Evolutionary conservation across 92 coral and sea anemone genomes (phyloP).

Genomic region (Meandrina meandrites): DNA sequence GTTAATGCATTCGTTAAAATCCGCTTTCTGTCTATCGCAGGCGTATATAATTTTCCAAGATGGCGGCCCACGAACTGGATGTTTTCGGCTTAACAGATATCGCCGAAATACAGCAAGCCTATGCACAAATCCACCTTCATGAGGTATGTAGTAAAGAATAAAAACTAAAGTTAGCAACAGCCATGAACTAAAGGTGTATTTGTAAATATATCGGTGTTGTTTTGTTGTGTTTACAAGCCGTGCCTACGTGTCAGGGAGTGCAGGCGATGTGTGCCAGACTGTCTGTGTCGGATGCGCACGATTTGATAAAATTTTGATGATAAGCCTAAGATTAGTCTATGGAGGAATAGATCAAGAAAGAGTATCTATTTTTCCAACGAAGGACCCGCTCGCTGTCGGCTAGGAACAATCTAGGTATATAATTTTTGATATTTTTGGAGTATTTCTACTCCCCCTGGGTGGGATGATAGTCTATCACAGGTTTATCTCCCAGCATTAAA

Average conservation of each 20-base stretch:
- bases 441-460: too few relatives aligned
- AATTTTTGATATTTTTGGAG: too few relatives aligned
- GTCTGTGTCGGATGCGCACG: background rate
- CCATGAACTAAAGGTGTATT: background rate
- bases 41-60: slow-evolving; percentile 52
- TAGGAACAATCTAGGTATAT: too few relatives aligned
- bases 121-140: slow-evolving; percentile 87
- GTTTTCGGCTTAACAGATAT: slow-evolving; percentile 90
- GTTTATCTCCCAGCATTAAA: too few relatives aligned
- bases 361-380: too few relatives aligned
- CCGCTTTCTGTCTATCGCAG: slow-evolving; percentile 12
- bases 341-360: too few relatives aligned
- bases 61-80: slow-evolving; percentile 92
- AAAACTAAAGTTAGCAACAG: background rate
- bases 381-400: too few relatives aligned
- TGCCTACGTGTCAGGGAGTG: slow-evolving; percentile 48
- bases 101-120: slow-evolving; percentile 89
- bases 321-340: too few relatives aligned
- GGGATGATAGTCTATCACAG: too few relatives aligned
- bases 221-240: background rate
- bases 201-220: background rate
- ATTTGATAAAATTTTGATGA: background rate
- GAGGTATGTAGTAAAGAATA: slow-evolving; percentile 59
- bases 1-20: fast-evolving
- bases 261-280: background rate